Conservation (phyloP, 2,113 vertebrate genomes). For the Eubucco bourcierii region DNA sequence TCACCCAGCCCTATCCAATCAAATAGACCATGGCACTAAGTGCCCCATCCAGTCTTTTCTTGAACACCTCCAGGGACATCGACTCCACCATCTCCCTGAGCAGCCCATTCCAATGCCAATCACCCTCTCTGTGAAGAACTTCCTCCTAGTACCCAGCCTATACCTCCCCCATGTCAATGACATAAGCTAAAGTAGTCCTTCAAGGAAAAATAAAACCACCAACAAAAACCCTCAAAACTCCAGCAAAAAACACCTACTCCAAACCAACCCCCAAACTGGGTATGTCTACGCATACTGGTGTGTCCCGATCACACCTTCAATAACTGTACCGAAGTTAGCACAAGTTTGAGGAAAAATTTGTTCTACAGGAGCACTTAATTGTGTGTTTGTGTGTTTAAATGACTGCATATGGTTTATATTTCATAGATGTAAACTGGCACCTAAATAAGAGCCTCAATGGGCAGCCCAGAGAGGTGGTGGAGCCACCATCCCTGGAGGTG, state of each 20-base stretch:
- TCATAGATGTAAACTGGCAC: neutral
- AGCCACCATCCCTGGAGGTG: no score
- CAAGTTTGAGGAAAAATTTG: neutral
- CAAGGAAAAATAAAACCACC: neutral
- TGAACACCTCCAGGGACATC: no score
- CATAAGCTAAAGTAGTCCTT: neutral
- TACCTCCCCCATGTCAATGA: neutral
- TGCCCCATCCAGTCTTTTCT: no score
- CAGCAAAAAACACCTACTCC: neutral
- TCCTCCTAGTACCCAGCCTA: no score
- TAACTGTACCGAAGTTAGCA: neutral
- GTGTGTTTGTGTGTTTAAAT: neutral
- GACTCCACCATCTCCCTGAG: no score
- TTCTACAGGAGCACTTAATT: neutral
- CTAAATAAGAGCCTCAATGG: neutral
- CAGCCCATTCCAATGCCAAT: no score
- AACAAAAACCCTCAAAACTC: neutral
- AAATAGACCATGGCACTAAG: no score
- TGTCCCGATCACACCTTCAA: neutral
- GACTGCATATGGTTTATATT: rapidly evolving
- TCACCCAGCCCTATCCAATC: no score
- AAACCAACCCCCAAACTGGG: no score
- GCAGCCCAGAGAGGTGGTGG: no score
- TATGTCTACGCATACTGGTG: neutral
- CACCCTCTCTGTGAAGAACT: no score